Evolutionary conservation across 1,140 invertebrate genomes (phyloP).

Genomic region (Ceratina calcarata): DNA sequence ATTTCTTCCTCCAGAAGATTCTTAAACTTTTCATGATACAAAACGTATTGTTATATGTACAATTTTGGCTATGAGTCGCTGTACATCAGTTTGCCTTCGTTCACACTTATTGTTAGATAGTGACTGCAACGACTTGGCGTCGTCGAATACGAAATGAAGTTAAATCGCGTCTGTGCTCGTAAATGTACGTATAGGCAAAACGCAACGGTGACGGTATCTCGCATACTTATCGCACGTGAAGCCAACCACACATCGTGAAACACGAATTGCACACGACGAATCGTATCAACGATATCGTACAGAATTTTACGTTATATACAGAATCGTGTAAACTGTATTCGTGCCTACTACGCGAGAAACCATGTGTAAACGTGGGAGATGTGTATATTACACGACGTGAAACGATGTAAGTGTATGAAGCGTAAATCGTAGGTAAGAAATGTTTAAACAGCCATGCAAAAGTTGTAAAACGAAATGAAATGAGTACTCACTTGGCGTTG

Average conservation of each 20-base stretch:
- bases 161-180: too few species aligned
- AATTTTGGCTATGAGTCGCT: too few species aligned
- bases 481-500: slow-evolving; percentile 73
- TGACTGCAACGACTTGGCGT: too few species aligned
- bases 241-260: background rate
- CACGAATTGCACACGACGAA: background rate
- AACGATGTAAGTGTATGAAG: too few species aligned
- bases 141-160: too few species aligned
- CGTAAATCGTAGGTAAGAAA: slow-evolving; percentile 3
- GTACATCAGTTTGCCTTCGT: too few species aligned
- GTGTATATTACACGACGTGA: background rate
- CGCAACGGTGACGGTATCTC: background rate
- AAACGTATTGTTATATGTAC: too few species aligned
- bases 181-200: too few species aligned
- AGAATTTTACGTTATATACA: background rate
- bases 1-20: too few species aligned
- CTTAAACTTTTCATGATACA: too few species aligned
- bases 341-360: background rate
- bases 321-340: background rate
- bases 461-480: slow-evolving; percentile 12
- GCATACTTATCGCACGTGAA: background rate
- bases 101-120: too few species aligned
- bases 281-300: background rate
- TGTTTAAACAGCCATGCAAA: background rate
- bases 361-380: background rate